These are phyloP conservation scores for Octodonta nipae DNA, from an alignment of 2,888 invertebrate species.

Conservation along the genomic window DNA sequence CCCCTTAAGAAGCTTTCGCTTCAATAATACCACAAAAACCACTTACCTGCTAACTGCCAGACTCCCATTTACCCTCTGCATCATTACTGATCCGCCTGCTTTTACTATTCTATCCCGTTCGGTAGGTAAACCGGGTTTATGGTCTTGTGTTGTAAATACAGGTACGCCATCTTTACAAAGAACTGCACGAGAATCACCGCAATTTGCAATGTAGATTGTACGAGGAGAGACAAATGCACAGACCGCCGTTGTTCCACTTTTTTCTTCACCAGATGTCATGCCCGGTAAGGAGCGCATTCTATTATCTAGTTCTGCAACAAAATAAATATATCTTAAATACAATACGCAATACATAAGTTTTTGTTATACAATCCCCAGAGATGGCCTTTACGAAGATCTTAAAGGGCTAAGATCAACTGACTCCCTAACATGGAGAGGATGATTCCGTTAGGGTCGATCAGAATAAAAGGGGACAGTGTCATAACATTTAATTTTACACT, in stretches of 20 bases:
- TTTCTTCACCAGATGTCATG: conserved; percentile 76
- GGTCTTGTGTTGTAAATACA: conserved; percentile 84
- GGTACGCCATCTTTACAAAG: conserved; percentile 70
- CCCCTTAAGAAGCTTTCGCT: too few relatives aligned
- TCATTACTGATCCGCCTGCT: conserved; percentile 96
- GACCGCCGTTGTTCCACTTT: conserved; percentile 97
- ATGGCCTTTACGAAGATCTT: too few relatives aligned
- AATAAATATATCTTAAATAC: too few relatives aligned
- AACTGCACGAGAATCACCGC: conserved; percentile 90
- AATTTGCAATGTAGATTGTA: conserved; percentile 77
- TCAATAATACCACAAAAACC: too few relatives aligned
- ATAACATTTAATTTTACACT: too few relatives aligned
- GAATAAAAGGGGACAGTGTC: too few relatives aligned
- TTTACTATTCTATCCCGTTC: conserved; percentile 79
- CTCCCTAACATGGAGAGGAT: too few relatives aligned
- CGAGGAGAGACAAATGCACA: conserved; percentile 88
- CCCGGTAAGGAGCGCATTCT: conserved; percentile 67
- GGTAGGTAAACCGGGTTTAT: conserved; percentile 79
- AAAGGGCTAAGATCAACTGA: too few relatives aligned
- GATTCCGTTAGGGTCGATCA: too few relatives aligned
- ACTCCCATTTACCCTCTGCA: conserved; percentile 92
- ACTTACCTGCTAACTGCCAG: conserved; percentile 71
- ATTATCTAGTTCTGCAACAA: conserved; percentile 46
- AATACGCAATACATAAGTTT: too few relatives aligned
- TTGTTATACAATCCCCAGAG: too few relatives aligned